A percentile compares a stretch with the other conserved stretches of the same genome.
These are phyloP conservation scores for Mycteria americana DNA, from an alignment of 2,797 vertebrate species.

Conservation along the genomic window DNA sequence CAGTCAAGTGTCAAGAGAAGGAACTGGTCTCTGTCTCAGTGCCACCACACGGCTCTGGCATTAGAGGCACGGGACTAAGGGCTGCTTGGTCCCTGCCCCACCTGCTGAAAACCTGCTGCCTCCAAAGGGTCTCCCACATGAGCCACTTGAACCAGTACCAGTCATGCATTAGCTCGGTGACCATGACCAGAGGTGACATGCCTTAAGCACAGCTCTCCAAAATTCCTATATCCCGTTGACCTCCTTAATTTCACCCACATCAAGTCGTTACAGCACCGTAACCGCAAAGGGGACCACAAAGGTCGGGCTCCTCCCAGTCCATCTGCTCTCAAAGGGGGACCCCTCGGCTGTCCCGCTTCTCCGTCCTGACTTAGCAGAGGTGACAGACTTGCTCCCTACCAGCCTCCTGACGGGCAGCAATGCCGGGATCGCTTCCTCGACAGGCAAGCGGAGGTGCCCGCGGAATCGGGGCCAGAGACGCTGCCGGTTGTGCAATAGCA, in stretches of 20 bases:
- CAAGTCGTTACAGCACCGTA: fast-evolving
- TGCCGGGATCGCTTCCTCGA: fast-evolving
- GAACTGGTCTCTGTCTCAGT: neutral
- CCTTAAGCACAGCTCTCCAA: neutral
- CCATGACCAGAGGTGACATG: neutral
- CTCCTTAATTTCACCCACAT: neutral
- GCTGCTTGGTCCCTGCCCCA: neutral
- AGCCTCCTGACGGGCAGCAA: neutral
- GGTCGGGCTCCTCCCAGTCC: neutral
- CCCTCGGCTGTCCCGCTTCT: neutral
- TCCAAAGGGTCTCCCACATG: neutral
- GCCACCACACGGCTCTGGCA: neutral
- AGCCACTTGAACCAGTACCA: neutral
- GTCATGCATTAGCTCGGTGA: fast-evolving
- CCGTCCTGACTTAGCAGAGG: neutral
- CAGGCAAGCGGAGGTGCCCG: neutral
- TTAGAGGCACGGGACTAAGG: neutral
- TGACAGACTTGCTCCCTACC: neutral
- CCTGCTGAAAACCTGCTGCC: neutral
- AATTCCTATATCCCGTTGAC: fast-evolving
- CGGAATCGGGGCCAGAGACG: neutral
- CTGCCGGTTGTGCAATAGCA: neutral
- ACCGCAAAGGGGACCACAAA: neutral
- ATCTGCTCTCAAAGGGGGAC: fast-evolving
- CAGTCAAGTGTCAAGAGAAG: fast-evolving